Evolutionary conservation across 2,888 invertebrate species (phyloP), one percentile per base, ranked within the genome.

Genomic region (Heliconius ismenius): DNA sequence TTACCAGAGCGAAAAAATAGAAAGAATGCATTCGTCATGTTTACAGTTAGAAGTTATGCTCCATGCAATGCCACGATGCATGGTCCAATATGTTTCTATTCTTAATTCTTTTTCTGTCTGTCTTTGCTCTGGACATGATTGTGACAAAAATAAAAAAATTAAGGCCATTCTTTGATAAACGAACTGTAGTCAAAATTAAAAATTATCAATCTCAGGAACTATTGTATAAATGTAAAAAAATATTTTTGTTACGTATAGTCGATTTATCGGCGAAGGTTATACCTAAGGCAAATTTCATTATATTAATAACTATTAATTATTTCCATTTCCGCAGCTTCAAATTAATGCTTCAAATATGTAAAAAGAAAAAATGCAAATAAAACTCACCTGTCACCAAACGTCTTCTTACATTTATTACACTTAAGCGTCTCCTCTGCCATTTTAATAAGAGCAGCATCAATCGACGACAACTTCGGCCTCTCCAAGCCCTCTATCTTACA

Each of bases 401-500:
- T 75, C 75, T 86, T 88, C 72, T 85, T 84, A 76, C 91, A 91
- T 43, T 86, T 82, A 26, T 13, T 26, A 64, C 84, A 83, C 13
- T 64, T 79, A 3, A 81, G 70, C 28, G 81, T 79, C 18, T 79
- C 74, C 7, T 60, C 28, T 4, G 73, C 32, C 62, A 75, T 70
- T 58, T 79, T 77, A 15, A 43, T 73, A 36, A 76, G 54, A 24
- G 60, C 72, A 4, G 32, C 49, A 28, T 69, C 74, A 39, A 76
- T 28, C 4, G 70, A 73, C 6, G 63, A 64, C 67, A 75, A 28
- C 54, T 79, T 76, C n/a, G 78, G 58, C 26, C 70, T 32, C 10
- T 79, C 76, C 26, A 77, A 86, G 4, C n/a, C 92, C 90, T 95
- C 95, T 81, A 82, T 90, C 81, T 88, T 94, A 75, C 92, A 90